A percentile compares a stretch with the other conserved stretches of the same genome.
Evolutionary conservation across 2,113 vertebrate species (phyloP).

Genomic region (Rhinolophus sinicus): DNA sequence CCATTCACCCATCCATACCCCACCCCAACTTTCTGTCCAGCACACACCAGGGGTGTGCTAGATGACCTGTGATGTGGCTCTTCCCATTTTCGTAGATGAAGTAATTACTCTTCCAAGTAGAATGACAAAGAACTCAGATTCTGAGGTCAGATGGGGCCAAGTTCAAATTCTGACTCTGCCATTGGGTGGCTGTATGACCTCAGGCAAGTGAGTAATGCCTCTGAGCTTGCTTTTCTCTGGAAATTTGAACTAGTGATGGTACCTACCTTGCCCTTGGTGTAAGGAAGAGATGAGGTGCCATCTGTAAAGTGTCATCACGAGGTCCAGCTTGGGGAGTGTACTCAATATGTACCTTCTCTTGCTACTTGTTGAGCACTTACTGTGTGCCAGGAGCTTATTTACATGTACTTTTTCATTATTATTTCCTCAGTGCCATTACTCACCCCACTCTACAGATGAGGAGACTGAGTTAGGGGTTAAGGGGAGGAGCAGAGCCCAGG

Average conservation of each 20-base stretch:
- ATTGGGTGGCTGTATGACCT: not conserved
- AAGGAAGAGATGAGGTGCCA: not conserved
- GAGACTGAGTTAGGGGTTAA: not conserved
- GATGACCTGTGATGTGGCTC: not conserved
- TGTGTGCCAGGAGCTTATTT: rapidly evolving
- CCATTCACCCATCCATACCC: no score
- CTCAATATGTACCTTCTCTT: rapidly evolving
- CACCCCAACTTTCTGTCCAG: not conserved
- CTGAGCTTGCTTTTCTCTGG: not conserved
- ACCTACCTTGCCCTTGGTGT: rapidly evolving
- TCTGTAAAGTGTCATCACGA: not conserved
- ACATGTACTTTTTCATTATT: rapidly evolving
- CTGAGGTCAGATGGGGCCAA: not conserved
- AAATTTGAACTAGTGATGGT: not conserved
- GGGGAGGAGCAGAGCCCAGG: not conserved
- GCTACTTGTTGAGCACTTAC: not conserved
- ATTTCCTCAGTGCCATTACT: rapidly evolving
- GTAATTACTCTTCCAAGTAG: not conserved
- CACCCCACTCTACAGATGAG: not conserved
- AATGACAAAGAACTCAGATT: not conserved
- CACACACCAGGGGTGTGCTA: not conserved
- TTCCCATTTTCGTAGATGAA: not conserved
- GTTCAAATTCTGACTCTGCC: not conserved
- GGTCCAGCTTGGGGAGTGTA: not conserved
- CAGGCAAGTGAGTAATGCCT: not conserved